These are phyloP conservation scores for Macropis europaea DNA, from an alignment of 2,888 invertebrate species.

Conservation along the genomic window DNA sequence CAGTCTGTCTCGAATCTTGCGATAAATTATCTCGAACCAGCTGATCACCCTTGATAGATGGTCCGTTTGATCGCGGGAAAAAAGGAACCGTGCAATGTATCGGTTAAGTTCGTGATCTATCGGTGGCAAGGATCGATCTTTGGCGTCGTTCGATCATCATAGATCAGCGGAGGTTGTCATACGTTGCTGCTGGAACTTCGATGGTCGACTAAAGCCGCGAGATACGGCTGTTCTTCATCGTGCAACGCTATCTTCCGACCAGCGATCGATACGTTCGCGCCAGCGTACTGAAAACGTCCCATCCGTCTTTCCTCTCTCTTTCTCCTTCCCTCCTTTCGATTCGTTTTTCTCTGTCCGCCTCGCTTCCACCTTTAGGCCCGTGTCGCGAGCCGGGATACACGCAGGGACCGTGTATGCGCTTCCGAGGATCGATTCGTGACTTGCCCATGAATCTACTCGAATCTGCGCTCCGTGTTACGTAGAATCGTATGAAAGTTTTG, in stretches of 20 bases:
- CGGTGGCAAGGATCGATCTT: slow-evolving; percentile 14
- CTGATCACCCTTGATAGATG: too few relatives aligned
- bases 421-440: slow-evolving; percentile 37
- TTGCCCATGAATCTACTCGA: slow-evolving; percentile 36
- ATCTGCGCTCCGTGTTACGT: too few relatives aligned
- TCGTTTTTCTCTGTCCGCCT: slow-evolving; percentile 9
- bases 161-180: slow-evolving; percentile 34
- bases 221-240: slow-evolving; percentile 64
- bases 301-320: slow-evolving; percentile 37
- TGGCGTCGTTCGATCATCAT: slow-evolving; percentile 34
- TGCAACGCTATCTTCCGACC: slow-evolving; percentile 62
- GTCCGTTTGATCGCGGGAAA: too few relatives aligned
- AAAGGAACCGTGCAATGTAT: too few relatives aligned
- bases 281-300: slow-evolving; percentile 64
- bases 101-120: background rate
- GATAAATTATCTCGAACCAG: too few relatives aligned
- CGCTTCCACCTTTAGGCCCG: slow-evolving; percentile 1
- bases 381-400: slow-evolving; percentile 36
- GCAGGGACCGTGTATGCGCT: slow-evolving; percentile 23
- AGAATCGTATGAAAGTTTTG: too few relatives aligned
- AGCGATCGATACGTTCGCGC: slow-evolving; percentile 73
- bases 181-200: slow-evolving; percentile 47
- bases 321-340: slow-evolving; percentile 4
- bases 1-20: too few relatives aligned
- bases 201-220: slow-evolving; percentile 69